These are phyloP conservation scores for Stictocephala bisonia DNA, from an alignment of 2,888 invertebrate species.

Conservation along the genomic window DNA sequence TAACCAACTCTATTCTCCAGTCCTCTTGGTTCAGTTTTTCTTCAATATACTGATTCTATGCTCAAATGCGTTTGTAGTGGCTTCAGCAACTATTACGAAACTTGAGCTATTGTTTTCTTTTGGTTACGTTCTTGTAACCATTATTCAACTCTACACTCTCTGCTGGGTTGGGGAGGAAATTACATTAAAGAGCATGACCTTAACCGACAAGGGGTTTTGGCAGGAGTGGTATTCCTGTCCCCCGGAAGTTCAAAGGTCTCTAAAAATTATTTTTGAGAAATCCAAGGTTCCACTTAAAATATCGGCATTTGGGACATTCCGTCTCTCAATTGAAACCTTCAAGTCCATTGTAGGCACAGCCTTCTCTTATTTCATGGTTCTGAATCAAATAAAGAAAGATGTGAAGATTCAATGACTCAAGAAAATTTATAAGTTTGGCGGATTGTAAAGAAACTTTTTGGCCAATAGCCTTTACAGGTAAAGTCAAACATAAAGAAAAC, in stretches of 20 bases:
- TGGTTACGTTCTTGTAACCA: conserved; percentile 21
- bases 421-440: background rate
- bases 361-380: conserved; percentile 39
- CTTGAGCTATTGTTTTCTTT: conserved; percentile 28
- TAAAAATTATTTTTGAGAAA: conserved; percentile 33
- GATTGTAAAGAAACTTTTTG: too few species aligned
- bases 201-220: conserved; percentile 30
- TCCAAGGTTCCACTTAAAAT: conserved; percentile 22
- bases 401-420: background rate
- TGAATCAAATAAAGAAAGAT: conserved; percentile 11
- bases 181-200: background rate
- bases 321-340: conserved; percentile 36
- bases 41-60: conserved; percentile 28
- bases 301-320: conserved; percentile 24
- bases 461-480: too few species aligned
- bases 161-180: conserved; percentile 38
- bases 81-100: conserved; percentile 20
- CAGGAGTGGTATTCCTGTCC: conserved; percentile 32
- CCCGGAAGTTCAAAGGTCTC: background rate
- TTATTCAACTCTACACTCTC: conserved; percentile 14
- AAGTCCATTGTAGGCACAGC: conserved; percentile 32
- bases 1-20: conserved; percentile 25
- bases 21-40: conserved; percentile 37
- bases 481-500: too few species aligned
- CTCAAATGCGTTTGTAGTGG: conserved; percentile 37